Evolutionary conservation across 1,140 invertebrate genomes (phyloP).

Genomic region (Pissodes strobi): DNA sequence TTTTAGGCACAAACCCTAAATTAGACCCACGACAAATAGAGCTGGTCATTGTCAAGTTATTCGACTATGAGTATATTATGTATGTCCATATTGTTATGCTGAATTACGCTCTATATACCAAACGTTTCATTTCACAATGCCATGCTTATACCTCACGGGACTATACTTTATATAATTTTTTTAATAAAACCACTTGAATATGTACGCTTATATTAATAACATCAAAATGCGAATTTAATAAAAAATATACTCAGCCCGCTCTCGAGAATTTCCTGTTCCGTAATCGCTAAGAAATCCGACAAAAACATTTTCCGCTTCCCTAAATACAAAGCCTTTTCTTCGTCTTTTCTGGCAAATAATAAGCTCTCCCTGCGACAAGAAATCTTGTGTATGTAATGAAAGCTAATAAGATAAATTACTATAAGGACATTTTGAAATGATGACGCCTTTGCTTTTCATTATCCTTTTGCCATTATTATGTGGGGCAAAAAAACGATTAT

Average conservation of each 20-base stretch:
- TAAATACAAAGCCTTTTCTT: slow-evolving; percentile 22
- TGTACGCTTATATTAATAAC: slow-evolving; percentile 3
- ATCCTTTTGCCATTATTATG: slow-evolving; percentile 25
- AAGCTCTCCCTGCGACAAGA: slow-evolving; percentile 23
- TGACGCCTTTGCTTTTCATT: slow-evolving; percentile 38
- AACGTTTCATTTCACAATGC: no score
- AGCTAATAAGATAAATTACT: slow-evolving; percentile 46
- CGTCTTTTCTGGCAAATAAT: slow-evolving; percentile 19
- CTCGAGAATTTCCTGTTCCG: slow-evolving; percentile 9
- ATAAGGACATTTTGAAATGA: slow-evolving; percentile 36
- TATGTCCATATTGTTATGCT: no score
- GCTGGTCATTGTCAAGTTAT: no score
- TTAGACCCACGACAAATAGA: no score
- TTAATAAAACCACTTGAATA: neutral
- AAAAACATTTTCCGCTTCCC: slow-evolving; percentile 21
- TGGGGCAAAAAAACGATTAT: neutral
- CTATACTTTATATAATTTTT: no score
- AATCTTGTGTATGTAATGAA: slow-evolving; percentile 39
- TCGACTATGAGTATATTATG: no score
- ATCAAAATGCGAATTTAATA: neutral
- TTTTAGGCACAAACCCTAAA: no score
- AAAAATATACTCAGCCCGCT: neutral
- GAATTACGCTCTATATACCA: no score
- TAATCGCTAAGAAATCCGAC: slow-evolving; percentile 14
- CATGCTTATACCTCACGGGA: no score